Percentiles rank a stretch among this genome's conserved stretches.
Evolutionary conservation across 2,113 vertebrate genomes (phyloP).

Genomic region (Mohoua ochrocephala): DNA sequence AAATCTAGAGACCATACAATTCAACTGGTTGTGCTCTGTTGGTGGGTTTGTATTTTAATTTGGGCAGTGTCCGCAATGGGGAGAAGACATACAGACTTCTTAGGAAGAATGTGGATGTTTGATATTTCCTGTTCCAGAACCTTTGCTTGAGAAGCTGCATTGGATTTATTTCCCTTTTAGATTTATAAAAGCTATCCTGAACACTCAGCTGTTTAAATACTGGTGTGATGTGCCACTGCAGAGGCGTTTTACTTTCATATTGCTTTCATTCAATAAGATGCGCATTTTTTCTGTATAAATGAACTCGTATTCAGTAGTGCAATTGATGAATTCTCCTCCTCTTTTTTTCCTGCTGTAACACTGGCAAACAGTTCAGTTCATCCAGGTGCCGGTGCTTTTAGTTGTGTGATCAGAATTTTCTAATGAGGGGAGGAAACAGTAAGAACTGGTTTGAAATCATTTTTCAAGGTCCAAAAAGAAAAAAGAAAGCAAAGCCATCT

Average conservation of each 20-base stretch:
- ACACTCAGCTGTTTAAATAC: background rate
- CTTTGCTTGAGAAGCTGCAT: background rate
- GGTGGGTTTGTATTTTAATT: background rate
- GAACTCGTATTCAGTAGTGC: conserved; percentile 47
- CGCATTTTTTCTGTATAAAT: conserved; percentile 51
- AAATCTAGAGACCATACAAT: background rate
- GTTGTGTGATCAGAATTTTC: conserved; percentile 44
- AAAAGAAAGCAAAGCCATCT: conserved; percentile 25
- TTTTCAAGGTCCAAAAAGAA: conserved; percentile 31
- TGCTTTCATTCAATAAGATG: conserved; percentile 55
- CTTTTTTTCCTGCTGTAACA: conserved; percentile 28
- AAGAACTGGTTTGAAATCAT: conserved; percentile 50
- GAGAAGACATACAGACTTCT: background rate
- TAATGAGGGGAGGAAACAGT: conserved; percentile 40
- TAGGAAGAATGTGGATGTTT: background rate
- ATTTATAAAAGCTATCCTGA: background rate
- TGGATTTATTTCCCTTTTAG: background rate
- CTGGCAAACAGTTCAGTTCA: conserved; percentile 45
- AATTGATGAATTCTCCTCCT: conserved; percentile 48
- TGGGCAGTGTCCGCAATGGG: background rate
- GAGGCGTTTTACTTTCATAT: conserved; percentile 32
- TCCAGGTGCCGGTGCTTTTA: conserved; percentile 45
- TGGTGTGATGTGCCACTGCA: background rate
- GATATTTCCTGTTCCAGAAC: background rate
- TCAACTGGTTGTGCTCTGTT: background rate